These are phyloP conservation scores for Synergus laeviventris DNA, from an alignment of 2,888 invertebrate species.

Conservation along the genomic window DNA sequence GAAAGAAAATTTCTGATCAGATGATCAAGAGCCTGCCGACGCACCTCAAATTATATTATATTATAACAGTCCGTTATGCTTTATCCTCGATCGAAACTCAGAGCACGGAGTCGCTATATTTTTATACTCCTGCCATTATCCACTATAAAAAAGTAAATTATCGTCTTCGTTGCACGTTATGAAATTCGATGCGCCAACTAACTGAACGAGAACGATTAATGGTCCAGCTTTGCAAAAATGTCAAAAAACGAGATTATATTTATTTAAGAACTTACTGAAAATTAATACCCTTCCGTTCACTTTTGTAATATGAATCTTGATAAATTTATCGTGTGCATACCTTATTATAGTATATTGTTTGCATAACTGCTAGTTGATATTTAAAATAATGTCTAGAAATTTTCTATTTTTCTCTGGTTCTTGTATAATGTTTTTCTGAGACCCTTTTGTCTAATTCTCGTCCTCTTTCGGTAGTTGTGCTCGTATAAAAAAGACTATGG, in stretches of 20 bases:
- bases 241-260: slow-evolving; percentile 12
- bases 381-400: background rate
- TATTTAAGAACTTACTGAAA: background rate
- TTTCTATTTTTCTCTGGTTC: too few relatives aligned
- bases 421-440: background rate
- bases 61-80: slow-evolving; percentile 4
- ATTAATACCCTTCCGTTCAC: background rate
- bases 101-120: slow-evolving; percentile 24
- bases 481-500: slow-evolving; percentile 40
- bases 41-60: background rate
- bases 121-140: slow-evolving; percentile 31
- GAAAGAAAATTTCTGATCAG: background rate
- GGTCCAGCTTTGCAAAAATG: background rate
- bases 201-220: slow-evolving; percentile 10
- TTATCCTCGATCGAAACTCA: slow-evolving; percentile 17
- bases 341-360: too few relatives aligned
- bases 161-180: slow-evolving; percentile 20
- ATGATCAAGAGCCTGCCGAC: slow-evolving; percentile 8
- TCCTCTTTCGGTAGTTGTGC: background rate
- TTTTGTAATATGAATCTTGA: background rate
- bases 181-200: slow-evolving; percentile 24
- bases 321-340: background rate
- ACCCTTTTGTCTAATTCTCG: background rate
- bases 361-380: background rate
- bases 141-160: slow-evolving; percentile 37